Evolutionary conservation across 2,797 vertebrate species (phyloP).

Genomic region (Intellagama lesueurii): DNA sequence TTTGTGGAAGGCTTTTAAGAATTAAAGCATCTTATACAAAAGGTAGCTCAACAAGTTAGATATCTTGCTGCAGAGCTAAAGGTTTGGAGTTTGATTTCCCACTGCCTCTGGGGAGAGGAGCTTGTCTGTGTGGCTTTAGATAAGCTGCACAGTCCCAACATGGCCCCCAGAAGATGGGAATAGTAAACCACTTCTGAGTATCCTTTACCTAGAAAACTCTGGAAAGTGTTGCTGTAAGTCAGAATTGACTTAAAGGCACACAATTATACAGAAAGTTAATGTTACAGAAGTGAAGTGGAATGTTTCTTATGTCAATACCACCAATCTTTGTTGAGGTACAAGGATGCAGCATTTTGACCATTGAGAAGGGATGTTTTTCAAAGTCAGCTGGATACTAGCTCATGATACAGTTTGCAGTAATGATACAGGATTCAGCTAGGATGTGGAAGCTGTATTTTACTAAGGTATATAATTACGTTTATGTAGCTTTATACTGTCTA

Average conservation of each 20-base stretch:
- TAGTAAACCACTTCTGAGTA: too few species aligned
- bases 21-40: neutral
- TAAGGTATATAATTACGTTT: neutral
- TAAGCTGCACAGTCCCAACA: too few species aligned
- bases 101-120: too few species aligned
- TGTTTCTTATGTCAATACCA: neutral
- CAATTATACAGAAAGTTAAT: neutral
- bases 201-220: too few species aligned
- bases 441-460: neutral
- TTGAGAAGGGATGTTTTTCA: neutral
- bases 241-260: too few species aligned
- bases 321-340: neutral
- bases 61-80: too few species aligned
- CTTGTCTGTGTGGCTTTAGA: too few species aligned
- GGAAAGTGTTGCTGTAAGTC: too few species aligned
- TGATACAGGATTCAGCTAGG: too few species aligned
- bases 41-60: too few species aligned
- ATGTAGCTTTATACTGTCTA: neutral
- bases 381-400: neutral
- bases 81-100: too few species aligned
- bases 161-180: too few species aligned
- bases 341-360: neutral
- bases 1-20: neutral
- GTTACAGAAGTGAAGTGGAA: neutral
- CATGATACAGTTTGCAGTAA: neutral